A percentile compares a stretch with the other conserved stretches of the same genome.
phyloP scores from a whole-genome alignment of 1,140 invertebrate species.

The Temnothorax curvispinosus region DNA sequence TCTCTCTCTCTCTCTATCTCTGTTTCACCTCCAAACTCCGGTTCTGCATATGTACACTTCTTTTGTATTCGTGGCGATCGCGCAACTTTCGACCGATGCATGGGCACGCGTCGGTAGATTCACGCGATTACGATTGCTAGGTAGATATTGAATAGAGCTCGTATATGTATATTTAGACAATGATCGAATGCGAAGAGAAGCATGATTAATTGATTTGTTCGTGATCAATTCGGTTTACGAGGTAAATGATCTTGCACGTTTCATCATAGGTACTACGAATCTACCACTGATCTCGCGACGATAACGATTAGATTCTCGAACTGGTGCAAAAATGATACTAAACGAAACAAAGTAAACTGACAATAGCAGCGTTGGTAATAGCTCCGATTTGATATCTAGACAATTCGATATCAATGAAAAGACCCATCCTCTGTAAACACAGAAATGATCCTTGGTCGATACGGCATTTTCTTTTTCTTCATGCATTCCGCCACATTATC shows the following conservation, averaged over 20 bases:
- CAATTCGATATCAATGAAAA: slow-evolving; percentile 14
- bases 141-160: neutral
- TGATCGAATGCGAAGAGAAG: slow-evolving; percentile 11
- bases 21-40: neutral
- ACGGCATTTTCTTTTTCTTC: neutral
- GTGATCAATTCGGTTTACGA: slow-evolving; percentile 36
- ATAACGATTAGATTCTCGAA: slow-evolving; percentile 29
- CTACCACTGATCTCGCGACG: neutral
- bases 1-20: slow-evolving; percentile 1
- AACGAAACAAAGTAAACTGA: neutral
- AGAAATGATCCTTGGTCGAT: slow-evolving; percentile 19
- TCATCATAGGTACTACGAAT: neutral
- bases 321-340: neutral
- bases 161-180: neutral
- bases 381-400: slow-evolving; percentile 7
- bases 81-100: slow-evolving; percentile 30
- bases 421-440: neutral
- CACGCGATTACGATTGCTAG: slow-evolving; percentile 24
- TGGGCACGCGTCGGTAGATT: slow-evolving; percentile 6
- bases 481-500: neutral
- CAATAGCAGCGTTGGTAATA: neutral
- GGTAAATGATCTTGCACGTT: slow-evolving; percentile 15
- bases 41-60: neutral
- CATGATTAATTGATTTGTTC: slow-evolving; percentile 48
- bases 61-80: slow-evolving; percentile 10